A percentile compares a stretch with the other conserved stretches of the same genome.
Conservation (phyloP, 2,888 invertebrate species). For the Cybosia mesomella region DNA sequence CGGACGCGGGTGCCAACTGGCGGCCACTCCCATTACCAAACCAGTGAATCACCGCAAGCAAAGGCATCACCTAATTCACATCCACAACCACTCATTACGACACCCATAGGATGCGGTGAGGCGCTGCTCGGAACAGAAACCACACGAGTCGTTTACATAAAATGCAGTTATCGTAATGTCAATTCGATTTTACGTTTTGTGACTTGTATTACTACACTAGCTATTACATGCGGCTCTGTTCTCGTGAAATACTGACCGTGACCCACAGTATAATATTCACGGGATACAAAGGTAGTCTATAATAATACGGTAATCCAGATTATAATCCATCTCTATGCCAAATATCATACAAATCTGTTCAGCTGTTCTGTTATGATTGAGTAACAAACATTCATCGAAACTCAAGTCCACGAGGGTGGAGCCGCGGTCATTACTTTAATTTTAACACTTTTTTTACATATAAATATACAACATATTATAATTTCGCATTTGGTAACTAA, state of each 20-base stretch:
- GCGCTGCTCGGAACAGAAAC: not conserved
- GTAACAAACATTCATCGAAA: too few relatives aligned
- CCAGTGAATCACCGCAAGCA: not conserved
- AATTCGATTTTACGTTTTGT: slow-evolving; percentile 3
- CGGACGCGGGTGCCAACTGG: too few relatives aligned
- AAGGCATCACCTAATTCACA: not conserved
- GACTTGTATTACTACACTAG: not conserved
- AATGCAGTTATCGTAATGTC: not conserved
- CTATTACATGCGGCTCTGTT: not conserved
- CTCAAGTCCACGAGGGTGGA: too few relatives aligned
- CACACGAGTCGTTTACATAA: slow-evolving; percentile 1
- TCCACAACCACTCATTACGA: slow-evolving; percentile 10
- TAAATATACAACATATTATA: not conserved
- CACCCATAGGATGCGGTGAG: not conserved
- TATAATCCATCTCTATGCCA: too few relatives aligned
- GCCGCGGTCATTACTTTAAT: too few relatives aligned
- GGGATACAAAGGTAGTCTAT: too few relatives aligned
- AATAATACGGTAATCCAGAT: too few relatives aligned
- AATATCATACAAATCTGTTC: too few relatives aligned
- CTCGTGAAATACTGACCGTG: not conserved
- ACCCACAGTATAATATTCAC: too few relatives aligned
- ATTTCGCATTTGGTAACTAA: not conserved
- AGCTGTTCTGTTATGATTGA: too few relatives aligned
- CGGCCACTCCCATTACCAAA: not conserved
- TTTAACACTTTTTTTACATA: too few relatives aligned